Base-by-base conservation (phyloP, 2,113 vertebrate genomes). In the Pongo pygmaeus region DNA sequence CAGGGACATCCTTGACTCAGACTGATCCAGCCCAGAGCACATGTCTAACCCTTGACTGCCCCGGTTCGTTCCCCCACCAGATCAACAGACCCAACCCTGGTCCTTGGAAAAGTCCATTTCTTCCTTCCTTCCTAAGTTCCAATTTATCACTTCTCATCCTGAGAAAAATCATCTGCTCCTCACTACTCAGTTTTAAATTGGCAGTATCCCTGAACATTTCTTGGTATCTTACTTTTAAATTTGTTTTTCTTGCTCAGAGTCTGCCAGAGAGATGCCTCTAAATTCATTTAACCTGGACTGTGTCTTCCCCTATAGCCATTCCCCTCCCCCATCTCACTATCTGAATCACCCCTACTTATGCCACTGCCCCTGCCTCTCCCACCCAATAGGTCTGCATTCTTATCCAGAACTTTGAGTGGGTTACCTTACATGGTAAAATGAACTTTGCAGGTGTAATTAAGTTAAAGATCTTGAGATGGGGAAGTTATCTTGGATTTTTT, bases 351-450 rank as follows among this genome's bases (percentile, higher is more conserved):
- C 13, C 3, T 55, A 91, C 40, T 61, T 32, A 67, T n/a, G 1
- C 3, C 25, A 2, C 0, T 2, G 5, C 3, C 25, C 3, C 0
- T 2, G 7, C 17, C 18, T 69, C 20, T n/a, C 59, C 7, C 22
- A 55, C 3, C 40, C 1, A 22, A 74, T 9, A 74, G 30, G 5
- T 35, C 55, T 94, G 72, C 5, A 32, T 59, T 78, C 78, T 67
- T 40, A 79, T 40, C 7, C 6, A 43, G 38, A 74, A 77, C 27
- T n/a, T 38, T 46, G 2, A 67, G 70, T 78, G 12, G 48, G 57
- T 43, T 74, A 32, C 25, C 9, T 96, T 84, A 38, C 10, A 46
- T n/a, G 40, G 9, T 38, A 84, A 81, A 95, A 50, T 9, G 14
- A 0, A 8, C 23, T 92, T 32, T 55, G 52, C 23, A 67, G 38